phyloP scores from a whole-genome alignment of 2,888 invertebrate species.

The Spialia ferax region DNA sequence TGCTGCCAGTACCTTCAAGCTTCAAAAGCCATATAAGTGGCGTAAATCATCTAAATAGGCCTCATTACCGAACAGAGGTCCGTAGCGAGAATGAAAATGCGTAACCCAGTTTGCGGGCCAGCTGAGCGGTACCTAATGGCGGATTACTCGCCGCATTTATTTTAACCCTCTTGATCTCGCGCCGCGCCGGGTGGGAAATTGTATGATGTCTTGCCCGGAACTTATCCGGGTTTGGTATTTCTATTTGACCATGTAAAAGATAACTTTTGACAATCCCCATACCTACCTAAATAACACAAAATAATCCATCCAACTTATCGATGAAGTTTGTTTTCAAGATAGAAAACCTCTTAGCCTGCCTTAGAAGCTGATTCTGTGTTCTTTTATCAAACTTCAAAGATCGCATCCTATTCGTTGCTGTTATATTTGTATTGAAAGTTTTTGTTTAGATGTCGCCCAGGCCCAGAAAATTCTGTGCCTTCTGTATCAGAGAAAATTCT shows the following conservation, averaged over 20 bases:
- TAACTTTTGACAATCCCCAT: background rate
- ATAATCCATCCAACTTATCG: too few species aligned
- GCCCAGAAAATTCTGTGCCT: too few species aligned
- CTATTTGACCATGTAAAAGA: too few species aligned
- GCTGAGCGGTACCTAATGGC: slow-evolving; percentile 8
- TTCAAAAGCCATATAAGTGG: slow-evolving; percentile 22
- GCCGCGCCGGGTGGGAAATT: slow-evolving; percentile 1
- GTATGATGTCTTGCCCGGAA: background rate
- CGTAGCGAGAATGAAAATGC: slow-evolving; percentile 19
- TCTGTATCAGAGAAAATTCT: too few species aligned
- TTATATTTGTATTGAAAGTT: too few species aligned
- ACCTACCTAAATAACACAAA: too few species aligned
- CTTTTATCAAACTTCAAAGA: too few species aligned
- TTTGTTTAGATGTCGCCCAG: too few species aligned
- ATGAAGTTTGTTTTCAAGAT: too few species aligned
- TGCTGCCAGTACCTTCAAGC: slow-evolving; percentile 3
- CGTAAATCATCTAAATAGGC: slow-evolving; percentile 28
- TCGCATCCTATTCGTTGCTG: too few species aligned
- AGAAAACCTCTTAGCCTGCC: too few species aligned
- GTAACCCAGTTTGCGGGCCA: slow-evolving; percentile 13
- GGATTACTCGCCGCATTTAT: slow-evolving; percentile 19
- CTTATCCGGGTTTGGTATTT: background rate
- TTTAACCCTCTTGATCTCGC: slow-evolving; percentile 8
- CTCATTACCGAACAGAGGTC: slow-evolving; percentile 20
- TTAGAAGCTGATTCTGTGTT: too few species aligned